phyloP scores from a whole-genome alignment of 2,888 invertebrate genomes.

The Stenurella melanura region DNA sequence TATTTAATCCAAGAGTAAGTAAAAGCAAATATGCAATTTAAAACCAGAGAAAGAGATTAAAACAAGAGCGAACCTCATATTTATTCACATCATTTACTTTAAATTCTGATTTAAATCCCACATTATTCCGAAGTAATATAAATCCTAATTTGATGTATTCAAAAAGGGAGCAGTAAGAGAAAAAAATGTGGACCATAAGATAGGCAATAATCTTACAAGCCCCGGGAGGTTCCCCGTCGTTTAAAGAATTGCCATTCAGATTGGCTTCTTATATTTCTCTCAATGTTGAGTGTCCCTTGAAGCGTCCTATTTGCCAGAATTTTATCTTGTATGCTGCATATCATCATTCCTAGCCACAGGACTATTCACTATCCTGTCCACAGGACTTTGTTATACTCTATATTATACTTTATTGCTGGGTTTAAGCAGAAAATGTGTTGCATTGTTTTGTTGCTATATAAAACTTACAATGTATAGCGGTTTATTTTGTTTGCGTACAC shows the following conservation, averaged over 20 bases:
- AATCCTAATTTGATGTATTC: conserved; percentile 37
- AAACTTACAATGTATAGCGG: conserved; percentile 18
- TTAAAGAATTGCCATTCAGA: conserved; percentile 50
- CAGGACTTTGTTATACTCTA: conserved; percentile 5
- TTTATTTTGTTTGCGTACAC: conserved; percentile 16
- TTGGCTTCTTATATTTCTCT: conserved; percentile 48
- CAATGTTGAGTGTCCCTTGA: conserved; percentile 38
- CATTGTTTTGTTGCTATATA: background rate
- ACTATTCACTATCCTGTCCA: conserved; percentile 15
- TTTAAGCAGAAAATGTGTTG: background rate
- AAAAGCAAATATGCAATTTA: background rate
- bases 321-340: conserved; percentile 40
- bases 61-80: background rate
- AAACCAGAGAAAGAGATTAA: background rate
- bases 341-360: conserved; percentile 35
- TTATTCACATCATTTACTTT: conserved; percentile 20
- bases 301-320: conserved; percentile 37
- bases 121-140: conserved; percentile 20
- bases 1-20: background rate
- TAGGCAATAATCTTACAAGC: conserved; percentile 50
- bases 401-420: conserved; percentile 10
- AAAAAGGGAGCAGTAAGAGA: conserved; percentile 9
- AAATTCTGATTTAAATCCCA: conserved; percentile 17
- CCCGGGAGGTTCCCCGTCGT: conserved; percentile 51
- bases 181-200: conserved; percentile 38